Conservation (phyloP, 2,888 invertebrate genomes). For the Dusona sp. region DNA sequence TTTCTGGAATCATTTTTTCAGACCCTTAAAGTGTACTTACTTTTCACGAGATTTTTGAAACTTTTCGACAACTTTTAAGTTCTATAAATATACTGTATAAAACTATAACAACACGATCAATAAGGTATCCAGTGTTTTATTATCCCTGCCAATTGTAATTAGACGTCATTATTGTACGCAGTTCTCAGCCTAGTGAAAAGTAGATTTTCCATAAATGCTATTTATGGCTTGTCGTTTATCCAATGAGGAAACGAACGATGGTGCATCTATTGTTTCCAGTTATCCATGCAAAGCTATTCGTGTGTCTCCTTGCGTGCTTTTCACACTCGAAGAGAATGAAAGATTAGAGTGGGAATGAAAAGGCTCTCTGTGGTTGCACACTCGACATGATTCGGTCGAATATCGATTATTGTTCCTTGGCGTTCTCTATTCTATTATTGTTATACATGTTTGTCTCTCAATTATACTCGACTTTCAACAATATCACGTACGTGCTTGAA, state of each 20-base stretch:
- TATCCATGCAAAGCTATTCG: background rate
- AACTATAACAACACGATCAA: background rate
- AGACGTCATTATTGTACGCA: background rate
- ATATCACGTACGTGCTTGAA: background rate
- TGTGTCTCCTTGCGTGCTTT: background rate
- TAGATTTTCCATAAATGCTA: background rate
- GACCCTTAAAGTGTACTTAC: too few species aligned
- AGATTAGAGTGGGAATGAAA: constrained; percentile 44
- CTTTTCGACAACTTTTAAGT: background rate
- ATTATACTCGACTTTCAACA: constrained; percentile 1
- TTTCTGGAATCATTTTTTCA: background rate
- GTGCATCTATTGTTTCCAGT: background rate
- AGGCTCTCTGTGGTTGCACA: constrained; percentile 12
- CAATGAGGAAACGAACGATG: background rate
- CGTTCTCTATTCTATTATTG: constrained; percentile 12
- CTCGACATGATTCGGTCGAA: constrained; percentile 18
- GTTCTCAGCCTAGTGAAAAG: background rate
- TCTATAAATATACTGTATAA: background rate
- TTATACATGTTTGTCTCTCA: background rate
- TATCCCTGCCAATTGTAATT: background rate
- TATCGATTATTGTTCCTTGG: constrained; percentile 47
- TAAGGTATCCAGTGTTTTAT: background rate
- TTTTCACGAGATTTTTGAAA: background rate
- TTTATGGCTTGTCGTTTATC: background rate
- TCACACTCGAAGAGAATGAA: constrained; percentile 4